A percentile compares a stretch with the other conserved stretches of the same genome.
Conservation (phyloP, 2,888 invertebrate genomes). For the Hipparchia semele region DNA sequence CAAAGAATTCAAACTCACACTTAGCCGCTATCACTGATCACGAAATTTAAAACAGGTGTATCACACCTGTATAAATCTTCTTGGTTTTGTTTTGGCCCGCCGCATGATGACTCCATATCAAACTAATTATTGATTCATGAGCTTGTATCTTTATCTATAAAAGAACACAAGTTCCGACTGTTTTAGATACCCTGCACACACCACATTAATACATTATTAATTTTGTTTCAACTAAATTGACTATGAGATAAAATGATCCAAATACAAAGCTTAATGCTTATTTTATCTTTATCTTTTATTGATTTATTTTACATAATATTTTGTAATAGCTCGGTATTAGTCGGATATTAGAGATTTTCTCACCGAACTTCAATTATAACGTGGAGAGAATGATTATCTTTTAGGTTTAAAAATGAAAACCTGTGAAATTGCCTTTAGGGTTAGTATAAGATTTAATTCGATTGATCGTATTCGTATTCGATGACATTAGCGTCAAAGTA, state of each 20-base stretch:
- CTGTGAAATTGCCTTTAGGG: too few relatives aligned
- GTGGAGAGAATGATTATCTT: not conserved
- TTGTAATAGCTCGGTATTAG: not conserved
- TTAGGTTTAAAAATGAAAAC: not conserved
- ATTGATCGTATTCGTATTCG: too few relatives aligned
- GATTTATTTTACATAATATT: constrained; percentile 1
- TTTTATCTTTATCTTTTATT: constrained; percentile 10
- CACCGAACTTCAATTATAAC: not conserved
- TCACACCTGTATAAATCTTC: constrained; percentile 49
- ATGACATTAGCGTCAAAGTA: too few relatives aligned
- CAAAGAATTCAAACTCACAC: not conserved
- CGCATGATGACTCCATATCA: constrained; percentile 47
- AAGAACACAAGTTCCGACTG: constrained; percentile 19
- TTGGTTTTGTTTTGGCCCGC: constrained; percentile 43
- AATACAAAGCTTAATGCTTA: not conserved
- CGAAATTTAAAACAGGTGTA: constrained; percentile 44
- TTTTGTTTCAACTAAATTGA: constrained; percentile 8
- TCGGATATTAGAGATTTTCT: not conserved
- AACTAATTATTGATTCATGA: constrained; percentile 51
- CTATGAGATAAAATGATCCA: not conserved
- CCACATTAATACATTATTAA: constrained; percentile 20
- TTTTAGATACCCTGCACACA: constrained; percentile 30
- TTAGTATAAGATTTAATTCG: too few relatives aligned
- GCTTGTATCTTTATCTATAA: constrained; percentile 43
- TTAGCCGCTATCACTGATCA: constrained; percentile 22